A percentile compares a stretch with the other conserved stretches of the same genome.
phyloP scores from a whole-genome alignment of 2,888 invertebrate genomes.

The Pherbina coryleti region DNA sequence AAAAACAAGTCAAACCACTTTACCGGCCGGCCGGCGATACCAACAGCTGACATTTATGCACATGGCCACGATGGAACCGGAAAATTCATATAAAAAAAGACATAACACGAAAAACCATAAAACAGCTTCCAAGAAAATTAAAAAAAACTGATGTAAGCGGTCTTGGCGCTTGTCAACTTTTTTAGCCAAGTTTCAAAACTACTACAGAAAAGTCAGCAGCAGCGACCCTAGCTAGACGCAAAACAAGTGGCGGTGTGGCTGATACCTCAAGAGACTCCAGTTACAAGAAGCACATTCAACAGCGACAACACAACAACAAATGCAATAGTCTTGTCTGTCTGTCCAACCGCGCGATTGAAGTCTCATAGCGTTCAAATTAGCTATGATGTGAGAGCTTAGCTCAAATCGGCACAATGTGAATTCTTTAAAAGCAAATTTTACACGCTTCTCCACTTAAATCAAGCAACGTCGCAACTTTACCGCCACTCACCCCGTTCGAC shows the following conservation, averaged over 20 bases:
- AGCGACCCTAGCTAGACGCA: neutral
- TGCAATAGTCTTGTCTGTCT: neutral
- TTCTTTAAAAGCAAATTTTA: neutral
- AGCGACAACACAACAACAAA: neutral
- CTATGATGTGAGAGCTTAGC: neutral
- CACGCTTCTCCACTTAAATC: conserved; percentile 13
- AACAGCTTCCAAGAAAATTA: neutral
- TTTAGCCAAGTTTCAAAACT: neutral
- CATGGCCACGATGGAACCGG: neutral
- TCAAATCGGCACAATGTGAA: neutral
- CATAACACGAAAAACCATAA: neutral
- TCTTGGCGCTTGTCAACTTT: conserved; percentile 1
- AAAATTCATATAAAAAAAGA: neutral
- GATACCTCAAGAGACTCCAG: neutral
- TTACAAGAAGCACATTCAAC: conserved; percentile 4
- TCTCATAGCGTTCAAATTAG: neutral
- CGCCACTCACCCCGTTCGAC: neutral
- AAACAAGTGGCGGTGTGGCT: neutral
- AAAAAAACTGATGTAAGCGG: conserved; percentile 8
- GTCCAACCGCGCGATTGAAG: no score
- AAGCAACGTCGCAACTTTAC: neutral
- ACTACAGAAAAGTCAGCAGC: neutral
- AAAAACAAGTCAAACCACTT: conserved; percentile 35
- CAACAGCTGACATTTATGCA: conserved; percentile 19
- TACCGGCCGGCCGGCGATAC: conserved; percentile 41